phyloP scores from a whole-genome alignment of 64 coral and sea anemone genomes.

The Porites lutea region DNA sequence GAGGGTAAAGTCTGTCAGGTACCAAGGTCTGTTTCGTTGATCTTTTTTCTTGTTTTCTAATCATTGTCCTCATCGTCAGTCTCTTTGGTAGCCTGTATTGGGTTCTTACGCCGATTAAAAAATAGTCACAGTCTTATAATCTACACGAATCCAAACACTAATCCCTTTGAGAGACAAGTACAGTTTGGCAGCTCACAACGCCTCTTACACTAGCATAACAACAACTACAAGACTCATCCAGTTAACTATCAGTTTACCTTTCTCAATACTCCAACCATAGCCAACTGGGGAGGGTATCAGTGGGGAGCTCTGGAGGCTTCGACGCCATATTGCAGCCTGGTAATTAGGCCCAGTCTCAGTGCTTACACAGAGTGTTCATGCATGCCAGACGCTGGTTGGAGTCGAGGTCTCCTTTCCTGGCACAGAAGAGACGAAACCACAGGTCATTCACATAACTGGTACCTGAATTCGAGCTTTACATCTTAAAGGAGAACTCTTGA shows the following conservation, averaged over 20 bases:
- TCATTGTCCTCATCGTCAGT: conserved; percentile 15
- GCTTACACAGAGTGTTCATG: too few species aligned
- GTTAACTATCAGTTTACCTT: conserved; percentile 25
- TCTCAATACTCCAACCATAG: conserved; percentile 59
- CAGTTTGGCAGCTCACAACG: conserved; percentile 50
- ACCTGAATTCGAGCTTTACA: too few species aligned
- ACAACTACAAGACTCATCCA: conserved; percentile 65
- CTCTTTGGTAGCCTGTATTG: background rate
- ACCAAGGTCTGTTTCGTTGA: background rate
- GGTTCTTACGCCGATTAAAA: conserved; percentile 27
- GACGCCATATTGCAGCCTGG: conserved; percentile 52
- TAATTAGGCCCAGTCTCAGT: background rate
- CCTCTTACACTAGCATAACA: conserved; percentile 59
- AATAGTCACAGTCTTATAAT: conserved; percentile 43
- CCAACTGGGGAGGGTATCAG: conserved; percentile 62
- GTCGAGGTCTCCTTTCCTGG: too few species aligned
- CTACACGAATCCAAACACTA: conserved; percentile 56
- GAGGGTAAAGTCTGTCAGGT: background rate
- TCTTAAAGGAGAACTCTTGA: too few species aligned
- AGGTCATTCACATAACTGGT: too few species aligned
- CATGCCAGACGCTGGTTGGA: too few species aligned
- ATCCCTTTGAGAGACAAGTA: conserved; percentile 49
- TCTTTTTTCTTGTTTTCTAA: background rate
- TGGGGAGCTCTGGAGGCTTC: conserved; percentile 34
- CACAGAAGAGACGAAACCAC: too few species aligned